Percentiles rank a stretch among this genome's conserved stretches.
phyloP scores from a whole-genome alignment of 30 jellyfish, hydroid and myxozoan genomes.

The Euphysa ruthae region DNA sequence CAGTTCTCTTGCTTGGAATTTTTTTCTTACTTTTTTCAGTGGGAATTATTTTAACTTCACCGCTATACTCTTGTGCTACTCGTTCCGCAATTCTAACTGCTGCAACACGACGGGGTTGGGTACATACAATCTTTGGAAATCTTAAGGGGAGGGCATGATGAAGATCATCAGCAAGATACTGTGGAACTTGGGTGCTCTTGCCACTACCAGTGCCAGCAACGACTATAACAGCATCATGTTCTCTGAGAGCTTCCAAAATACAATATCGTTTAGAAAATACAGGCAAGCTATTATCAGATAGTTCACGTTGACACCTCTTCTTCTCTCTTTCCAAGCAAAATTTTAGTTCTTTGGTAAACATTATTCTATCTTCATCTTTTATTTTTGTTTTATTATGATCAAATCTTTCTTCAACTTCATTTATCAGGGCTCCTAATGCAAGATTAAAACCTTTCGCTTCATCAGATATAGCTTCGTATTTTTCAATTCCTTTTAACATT shows the following conservation, averaged over 20 bases:
- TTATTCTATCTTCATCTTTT: background rate
- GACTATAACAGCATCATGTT: too few species aligned
- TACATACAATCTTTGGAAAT: too few species aligned
- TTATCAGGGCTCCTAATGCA: background rate
- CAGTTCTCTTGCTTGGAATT: too few species aligned
- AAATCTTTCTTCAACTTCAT: background rate
- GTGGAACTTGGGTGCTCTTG: too few species aligned
- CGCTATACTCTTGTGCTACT: constrained; percentile 1
- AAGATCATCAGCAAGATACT: too few species aligned
- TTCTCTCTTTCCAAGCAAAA: background rate
- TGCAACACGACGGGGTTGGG: too few species aligned
- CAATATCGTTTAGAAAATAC: too few species aligned
- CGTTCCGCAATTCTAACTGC: constrained; percentile 15
- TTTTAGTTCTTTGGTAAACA: background rate
- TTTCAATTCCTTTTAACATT: background rate
- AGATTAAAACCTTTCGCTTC: background rate
- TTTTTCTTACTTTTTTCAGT: too few species aligned
- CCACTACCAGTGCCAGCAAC: too few species aligned
- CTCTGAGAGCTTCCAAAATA: too few species aligned
- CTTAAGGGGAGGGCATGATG: too few species aligned
- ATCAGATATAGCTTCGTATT: background rate
- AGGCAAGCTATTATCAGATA: background rate
- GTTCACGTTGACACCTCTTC: background rate
- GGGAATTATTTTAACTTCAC: background rate
- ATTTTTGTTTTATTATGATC: background rate